phyloP scores from a whole-genome alignment of 2,113 vertebrate genomes.

The Noctilio leporinus region DNA sequence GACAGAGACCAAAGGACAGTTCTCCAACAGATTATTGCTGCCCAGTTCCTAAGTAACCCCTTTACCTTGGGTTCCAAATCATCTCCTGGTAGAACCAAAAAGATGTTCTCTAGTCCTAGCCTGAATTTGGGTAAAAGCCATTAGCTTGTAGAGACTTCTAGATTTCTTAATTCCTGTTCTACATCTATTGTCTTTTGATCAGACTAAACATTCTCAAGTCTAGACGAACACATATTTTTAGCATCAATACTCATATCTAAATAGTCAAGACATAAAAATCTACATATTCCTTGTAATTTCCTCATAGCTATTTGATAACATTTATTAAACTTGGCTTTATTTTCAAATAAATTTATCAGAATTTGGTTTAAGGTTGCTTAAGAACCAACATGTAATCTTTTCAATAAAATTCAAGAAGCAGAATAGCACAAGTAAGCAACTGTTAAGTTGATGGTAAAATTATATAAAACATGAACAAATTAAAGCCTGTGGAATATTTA shows the following conservation, averaged over 20 bases:
- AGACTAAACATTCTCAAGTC: not conserved
- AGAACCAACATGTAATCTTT: not conserved
- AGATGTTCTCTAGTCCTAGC: not conserved
- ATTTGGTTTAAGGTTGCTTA: not conserved
- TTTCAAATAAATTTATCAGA: not conserved
- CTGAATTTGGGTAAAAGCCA: not conserved
- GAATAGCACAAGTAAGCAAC: not conserved
- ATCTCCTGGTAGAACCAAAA: not conserved
- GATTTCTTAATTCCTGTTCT: conserved; percentile 17
- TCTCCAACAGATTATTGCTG: not conserved
- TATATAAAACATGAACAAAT: not conserved
- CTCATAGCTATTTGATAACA: not conserved
- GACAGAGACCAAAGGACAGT: not conserved
- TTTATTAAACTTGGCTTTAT: conserved; percentile 13
- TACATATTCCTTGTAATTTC: not conserved
- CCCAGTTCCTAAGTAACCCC: not conserved
- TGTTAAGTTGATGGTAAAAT: not conserved
- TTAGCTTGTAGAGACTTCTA: not conserved
- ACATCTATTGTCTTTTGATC: not conserved
- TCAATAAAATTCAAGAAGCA: not conserved
- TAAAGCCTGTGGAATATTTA: not conserved
- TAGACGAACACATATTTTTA: not conserved
- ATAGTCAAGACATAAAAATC: not conserved
- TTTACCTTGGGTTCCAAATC: not conserved
- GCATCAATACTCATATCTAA: not conserved